Conservation (phyloP, 2,888 invertebrate genomes). For the Ectropis crepuscularia region DNA sequence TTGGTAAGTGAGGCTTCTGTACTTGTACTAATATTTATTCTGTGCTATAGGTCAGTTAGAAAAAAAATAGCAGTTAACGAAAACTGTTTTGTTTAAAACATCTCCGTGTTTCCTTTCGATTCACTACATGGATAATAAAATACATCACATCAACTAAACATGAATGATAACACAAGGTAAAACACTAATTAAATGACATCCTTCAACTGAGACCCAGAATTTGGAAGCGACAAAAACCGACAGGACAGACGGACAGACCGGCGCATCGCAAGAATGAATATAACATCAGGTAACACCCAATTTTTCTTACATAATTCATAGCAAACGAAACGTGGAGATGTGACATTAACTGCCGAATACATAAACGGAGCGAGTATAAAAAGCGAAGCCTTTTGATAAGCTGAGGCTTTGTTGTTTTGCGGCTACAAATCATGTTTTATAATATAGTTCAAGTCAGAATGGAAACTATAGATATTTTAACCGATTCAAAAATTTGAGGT, state of each 20-base stretch:
- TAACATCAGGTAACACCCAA: slow-evolving; percentile 38
- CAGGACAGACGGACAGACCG: background rate
- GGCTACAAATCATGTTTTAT: slow-evolving; percentile 44
- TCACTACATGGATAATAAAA: background rate
- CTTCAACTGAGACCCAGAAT: slow-evolving; percentile 2
- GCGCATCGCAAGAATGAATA: slow-evolving; percentile 28
- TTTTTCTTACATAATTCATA: slow-evolving; percentile 42
- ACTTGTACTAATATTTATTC: too few relatives aligned
- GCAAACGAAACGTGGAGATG: slow-evolving; percentile 33
- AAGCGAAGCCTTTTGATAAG: slow-evolving; percentile 37
- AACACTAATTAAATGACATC: slow-evolving; percentile 10
- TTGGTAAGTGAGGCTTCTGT: too few relatives aligned
- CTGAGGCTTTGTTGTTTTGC: slow-evolving; percentile 39
- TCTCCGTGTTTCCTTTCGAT: background rate
- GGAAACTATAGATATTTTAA: too few relatives aligned
- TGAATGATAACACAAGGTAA: slow-evolving; percentile 1
- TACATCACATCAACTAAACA: background rate
- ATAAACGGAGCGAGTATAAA: slow-evolving; percentile 29
- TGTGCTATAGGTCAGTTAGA: too few relatives aligned
- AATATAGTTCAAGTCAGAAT: slow-evolving; percentile 22
- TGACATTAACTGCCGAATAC: slow-evolving; percentile 42
- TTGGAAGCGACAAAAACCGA: slow-evolving; percentile 18
- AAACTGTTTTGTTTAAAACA: too few relatives aligned
- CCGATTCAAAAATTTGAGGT: too few relatives aligned
- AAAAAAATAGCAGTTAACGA: too few relatives aligned